phyloP scores from a whole-genome alignment of 53 echinoderm and acorn worm species.

The Glandiceps talaboti region DNA sequence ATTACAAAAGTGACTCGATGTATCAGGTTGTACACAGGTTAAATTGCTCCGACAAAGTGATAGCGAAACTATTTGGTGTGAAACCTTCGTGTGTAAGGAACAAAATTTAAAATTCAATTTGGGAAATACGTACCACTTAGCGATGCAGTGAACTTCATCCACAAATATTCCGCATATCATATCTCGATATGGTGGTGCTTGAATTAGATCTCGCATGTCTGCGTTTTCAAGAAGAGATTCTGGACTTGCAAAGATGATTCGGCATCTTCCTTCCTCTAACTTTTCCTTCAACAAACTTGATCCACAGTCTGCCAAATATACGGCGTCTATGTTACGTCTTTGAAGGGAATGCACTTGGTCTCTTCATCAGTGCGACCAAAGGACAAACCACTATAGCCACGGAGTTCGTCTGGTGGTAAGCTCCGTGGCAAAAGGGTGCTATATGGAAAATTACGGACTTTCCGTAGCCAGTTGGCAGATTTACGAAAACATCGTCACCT shows the following conservation, averaged over 20 bases:
- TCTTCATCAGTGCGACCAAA: constrained; percentile 20
- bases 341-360: constrained; percentile 22
- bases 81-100: no score
- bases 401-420: not conserved
- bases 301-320: constrained; percentile 7
- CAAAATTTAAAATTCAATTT: no score
- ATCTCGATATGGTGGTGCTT: not conserved
- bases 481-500: no score
- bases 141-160: constrained; percentile 21
- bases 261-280: constrained; percentile 13
- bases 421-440: no score
- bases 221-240: constrained; percentile 13
- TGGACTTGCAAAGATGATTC: constrained; percentile 39
- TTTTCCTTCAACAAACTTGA: not conserved
- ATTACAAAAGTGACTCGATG: no score
- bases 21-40: no score
- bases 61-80: not conserved
- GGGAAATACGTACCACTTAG: constrained; percentile 19
- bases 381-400: constrained; percentile 22
- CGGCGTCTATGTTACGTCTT: constrained; percentile 15
- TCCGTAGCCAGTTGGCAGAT: no score
- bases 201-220: not conserved
- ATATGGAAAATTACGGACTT: no score
- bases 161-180: constrained; percentile 15
- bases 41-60: no score